These are phyloP conservation scores for Hydropsyche betteni DNA, from an alignment of 2,888 invertebrate species.

Conservation along the genomic window DNA sequence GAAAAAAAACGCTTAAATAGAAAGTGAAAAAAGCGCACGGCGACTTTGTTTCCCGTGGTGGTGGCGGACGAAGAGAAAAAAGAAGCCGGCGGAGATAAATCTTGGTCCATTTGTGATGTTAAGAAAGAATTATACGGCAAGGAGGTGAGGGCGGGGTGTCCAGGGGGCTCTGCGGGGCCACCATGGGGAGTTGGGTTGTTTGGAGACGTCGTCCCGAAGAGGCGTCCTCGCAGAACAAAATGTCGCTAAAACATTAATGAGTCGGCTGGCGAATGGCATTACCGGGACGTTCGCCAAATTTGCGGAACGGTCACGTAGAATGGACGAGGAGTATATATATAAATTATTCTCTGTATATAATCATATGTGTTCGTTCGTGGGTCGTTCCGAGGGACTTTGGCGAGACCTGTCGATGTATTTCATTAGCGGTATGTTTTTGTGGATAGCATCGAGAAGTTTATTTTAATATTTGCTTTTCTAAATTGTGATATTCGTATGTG, in stretches of 20 bases:
- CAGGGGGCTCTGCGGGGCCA: not conserved
- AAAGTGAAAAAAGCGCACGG: constrained; percentile 43
- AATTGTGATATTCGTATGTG: no score
- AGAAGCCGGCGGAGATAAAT: constrained; percentile 45
- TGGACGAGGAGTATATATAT: no score
- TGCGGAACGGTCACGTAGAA: not conserved
- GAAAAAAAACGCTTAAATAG: constrained; percentile 44
- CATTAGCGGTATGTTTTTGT: no score
- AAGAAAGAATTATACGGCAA: constrained; percentile 46
- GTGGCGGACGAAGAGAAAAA: constrained; percentile 27
- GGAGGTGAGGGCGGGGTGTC: constrained; percentile 23
- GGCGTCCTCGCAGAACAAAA: constrained; percentile 45
- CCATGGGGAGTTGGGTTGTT: not conserved
- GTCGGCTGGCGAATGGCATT: constrained; percentile 50
- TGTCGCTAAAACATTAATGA: constrained; percentile 52
- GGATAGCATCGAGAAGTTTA: no score
- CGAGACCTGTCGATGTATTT: no score
- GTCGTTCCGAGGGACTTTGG: no score
- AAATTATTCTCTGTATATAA: no score
- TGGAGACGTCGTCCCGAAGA: constrained; percentile 19
- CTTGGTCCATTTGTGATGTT: constrained; percentile 48
- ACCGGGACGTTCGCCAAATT: constrained; percentile 33
- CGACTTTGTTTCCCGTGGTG: constrained; percentile 44
- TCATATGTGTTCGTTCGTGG: no score
- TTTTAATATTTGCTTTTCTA: no score